A percentile compares a stretch with the other conserved stretches of the same genome.
phyloP scores from a whole-genome alignment of 1,140 invertebrate genomes.

The Helicoverpa armigera region DNA sequence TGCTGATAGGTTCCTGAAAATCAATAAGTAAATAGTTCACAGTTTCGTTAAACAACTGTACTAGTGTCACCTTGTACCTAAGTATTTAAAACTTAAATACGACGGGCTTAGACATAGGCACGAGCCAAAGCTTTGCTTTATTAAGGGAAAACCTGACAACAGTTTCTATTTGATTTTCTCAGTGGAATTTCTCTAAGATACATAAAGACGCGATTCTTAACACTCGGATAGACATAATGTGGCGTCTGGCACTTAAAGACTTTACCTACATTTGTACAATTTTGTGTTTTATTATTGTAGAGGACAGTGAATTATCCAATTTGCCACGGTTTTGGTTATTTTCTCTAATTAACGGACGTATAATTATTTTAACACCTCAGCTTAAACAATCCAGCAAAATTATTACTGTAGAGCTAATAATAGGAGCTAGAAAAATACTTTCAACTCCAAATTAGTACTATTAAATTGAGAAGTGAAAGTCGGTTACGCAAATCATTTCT shows the following conservation, averaged over 20 bases:
- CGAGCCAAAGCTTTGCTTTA: constrained; percentile 26
- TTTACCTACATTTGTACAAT: background rate
- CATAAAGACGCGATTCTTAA: constrained; percentile 27
- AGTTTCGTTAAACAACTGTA: background rate
- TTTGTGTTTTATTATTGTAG: background rate
- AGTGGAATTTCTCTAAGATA: constrained; percentile 30
- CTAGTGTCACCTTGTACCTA: constrained; percentile 4
- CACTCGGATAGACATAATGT: constrained; percentile 20
- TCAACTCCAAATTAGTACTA: constrained; percentile 46
- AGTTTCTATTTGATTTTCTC: constrained; percentile 38
- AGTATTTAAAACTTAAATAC: constrained; percentile 32
- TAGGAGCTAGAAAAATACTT: constrained; percentile 28
- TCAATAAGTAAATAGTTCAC: constrained; percentile 18
- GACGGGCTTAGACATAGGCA: background rate
- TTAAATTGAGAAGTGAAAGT: constrained; percentile 54
- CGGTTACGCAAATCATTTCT: constrained; percentile 50
- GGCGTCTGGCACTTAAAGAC: background rate
- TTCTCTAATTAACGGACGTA: background rate
- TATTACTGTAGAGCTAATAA: background rate
- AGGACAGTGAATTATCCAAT: background rate
- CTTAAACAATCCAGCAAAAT: background rate
- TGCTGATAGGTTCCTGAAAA: constrained; percentile 75
- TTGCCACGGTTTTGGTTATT: background rate
- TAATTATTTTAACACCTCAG: background rate
- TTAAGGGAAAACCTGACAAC: constrained; percentile 40